Evolutionary conservation across 2,797 vertebrate genomes (phyloP), one percentile per base, ranked within the genome.

Genomic region (Crossoptilon crossoptilon): DNA sequence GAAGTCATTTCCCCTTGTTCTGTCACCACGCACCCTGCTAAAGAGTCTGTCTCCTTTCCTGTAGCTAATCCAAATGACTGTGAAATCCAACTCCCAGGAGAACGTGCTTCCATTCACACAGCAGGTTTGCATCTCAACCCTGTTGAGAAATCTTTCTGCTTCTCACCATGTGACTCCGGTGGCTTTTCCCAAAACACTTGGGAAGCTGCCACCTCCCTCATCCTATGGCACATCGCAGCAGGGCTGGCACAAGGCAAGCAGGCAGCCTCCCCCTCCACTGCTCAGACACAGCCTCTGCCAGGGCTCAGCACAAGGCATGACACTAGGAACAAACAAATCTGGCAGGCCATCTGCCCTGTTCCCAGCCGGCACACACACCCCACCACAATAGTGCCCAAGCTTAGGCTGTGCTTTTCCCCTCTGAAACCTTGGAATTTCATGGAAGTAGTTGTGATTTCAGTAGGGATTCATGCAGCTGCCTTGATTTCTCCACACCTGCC

Each of bases 251-350:
- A 73, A 79, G 39, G 16, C 29, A 56, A 73, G 23, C n/a, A 76
- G 39, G 33, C 37, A 80, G 10, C 27, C 19, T 77, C 16, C 16
- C 14, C 71, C 48, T 79, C 1, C 8, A 24, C 60, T 91, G 81
- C 78, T 87, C 88, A 85, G 82, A 26, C 26, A 1, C 44, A 64
- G 39, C 56, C 60, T 79, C 27, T 88, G 87, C 44, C 81, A 71
- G 76, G 46, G 26, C 18, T 2, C 35, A 70, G 59, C n/a, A 63
- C 55, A 69, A 31, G 31, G 2, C 55, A 46, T 33, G 49, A 72
- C 46, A 2, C 21, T 31, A 76, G 55, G 89, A 89, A 60, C 73
- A 93, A 78, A 90, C 63, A 93, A 81, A 88, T 81, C 79, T 93
- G 87, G n/a, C n/a, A 49, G 49, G 14, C 76, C 91, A 88, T 89